Conservation (phyloP, 2,888 invertebrate genomes). For the Onchidella celtica region DNA sequence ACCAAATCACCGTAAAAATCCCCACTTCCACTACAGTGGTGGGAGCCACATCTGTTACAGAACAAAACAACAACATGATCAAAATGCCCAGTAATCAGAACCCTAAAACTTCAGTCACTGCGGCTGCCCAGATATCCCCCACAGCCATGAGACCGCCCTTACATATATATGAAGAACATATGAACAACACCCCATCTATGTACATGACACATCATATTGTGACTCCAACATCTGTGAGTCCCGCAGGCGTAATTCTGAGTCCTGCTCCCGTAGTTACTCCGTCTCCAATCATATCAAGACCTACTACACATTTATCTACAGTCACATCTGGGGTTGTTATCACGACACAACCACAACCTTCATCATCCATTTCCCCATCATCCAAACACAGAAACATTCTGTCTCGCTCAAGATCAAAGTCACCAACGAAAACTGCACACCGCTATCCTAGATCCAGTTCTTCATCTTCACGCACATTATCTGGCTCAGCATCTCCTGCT, state of each 20-base stretch:
- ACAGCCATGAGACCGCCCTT: not conserved
- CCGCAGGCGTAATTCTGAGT: not conserved
- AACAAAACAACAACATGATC: constrained; percentile 23
- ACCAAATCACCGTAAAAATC: constrained; percentile 10
- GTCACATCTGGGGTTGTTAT: not conserved
- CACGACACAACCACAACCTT: constrained; percentile 1
- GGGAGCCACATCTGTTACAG: not conserved
- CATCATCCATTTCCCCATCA: constrained; percentile 3
- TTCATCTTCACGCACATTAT: constrained; percentile 12
- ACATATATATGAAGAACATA: not conserved
- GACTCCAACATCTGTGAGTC: not conserved
- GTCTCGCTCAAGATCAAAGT: constrained; percentile 32
- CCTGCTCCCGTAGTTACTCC: not conserved
- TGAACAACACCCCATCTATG: not conserved
- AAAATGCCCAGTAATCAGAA: not conserved
- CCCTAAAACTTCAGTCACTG: not conserved
- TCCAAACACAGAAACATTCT: constrained; percentile 15
- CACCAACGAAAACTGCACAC: constrained; percentile 30
- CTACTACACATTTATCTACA: not conserved
- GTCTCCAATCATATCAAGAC: not conserved
- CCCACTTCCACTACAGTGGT: too few relatives aligned
- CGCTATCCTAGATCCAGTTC: constrained; percentile 32
- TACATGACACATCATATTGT: constrained; percentile 1
- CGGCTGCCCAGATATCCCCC: constrained; percentile 8
- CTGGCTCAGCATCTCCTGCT: not conserved